These are phyloP conservation scores for Philantomba maxwellii DNA, from an alignment of 2,113 vertebrate species.

Conservation along the genomic window DNA sequence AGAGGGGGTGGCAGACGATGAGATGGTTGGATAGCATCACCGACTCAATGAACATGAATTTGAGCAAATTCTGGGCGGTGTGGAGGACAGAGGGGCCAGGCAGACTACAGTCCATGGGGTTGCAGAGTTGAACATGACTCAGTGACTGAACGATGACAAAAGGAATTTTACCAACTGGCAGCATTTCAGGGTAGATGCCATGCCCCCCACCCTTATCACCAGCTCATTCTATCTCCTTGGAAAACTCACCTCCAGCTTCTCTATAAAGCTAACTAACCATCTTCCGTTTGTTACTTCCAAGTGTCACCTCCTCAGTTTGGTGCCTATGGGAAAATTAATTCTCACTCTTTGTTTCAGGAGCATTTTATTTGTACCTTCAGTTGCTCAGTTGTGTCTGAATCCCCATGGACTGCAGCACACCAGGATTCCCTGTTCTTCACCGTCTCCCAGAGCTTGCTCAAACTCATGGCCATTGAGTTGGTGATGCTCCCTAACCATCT, in stretches of 20 bases:
- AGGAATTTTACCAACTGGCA: background rate
- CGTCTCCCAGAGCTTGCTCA: background rate
- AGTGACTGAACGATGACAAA: background rate
- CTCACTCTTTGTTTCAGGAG: background rate
- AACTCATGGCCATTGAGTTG: background rate
- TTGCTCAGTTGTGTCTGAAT: background rate
- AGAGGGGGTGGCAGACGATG: background rate
- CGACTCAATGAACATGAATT: background rate
- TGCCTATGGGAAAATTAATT: background rate
- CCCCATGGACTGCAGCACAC: background rate
- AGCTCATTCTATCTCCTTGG: background rate
- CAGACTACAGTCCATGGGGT: background rate
- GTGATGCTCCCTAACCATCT: background rate
- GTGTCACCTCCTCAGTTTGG: background rate
- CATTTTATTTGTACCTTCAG: background rate
- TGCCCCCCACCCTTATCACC: rapidly evolving
- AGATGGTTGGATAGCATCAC: background rate
- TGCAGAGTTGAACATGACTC: background rate
- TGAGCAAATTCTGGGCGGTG: background rate
- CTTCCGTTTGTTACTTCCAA: background rate
- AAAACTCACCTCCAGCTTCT: background rate
- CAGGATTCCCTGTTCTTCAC: background rate
- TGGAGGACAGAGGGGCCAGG: background rate
- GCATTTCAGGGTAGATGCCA: rapidly evolving
- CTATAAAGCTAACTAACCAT: background rate